Evolutionary conservation across 2,113 vertebrate species (phyloP).

Genomic region (Petromus typicus): DNA sequence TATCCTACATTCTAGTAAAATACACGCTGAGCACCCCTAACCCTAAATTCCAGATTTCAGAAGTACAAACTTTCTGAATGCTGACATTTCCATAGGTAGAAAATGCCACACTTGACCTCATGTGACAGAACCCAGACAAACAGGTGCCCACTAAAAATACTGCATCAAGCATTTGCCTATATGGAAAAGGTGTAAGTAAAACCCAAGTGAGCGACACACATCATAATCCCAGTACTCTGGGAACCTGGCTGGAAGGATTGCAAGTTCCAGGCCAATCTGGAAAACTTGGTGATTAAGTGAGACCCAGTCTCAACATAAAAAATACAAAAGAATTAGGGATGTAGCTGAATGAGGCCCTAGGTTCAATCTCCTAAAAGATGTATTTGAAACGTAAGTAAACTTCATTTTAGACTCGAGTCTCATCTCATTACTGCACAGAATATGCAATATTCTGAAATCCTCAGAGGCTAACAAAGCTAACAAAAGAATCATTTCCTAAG

Average conservation of each 20-base stretch:
- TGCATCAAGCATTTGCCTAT: not conserved
- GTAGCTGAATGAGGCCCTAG: not conserved
- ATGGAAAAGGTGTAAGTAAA: too few species aligned
- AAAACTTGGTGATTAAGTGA: not conserved
- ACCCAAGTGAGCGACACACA: not conserved
- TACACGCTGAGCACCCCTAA: not conserved
- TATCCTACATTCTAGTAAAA: not conserved
- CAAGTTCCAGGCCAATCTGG: not conserved
- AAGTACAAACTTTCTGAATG: not conserved
- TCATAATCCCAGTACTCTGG: not conserved
- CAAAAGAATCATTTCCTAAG: not conserved
- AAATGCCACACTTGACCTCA: not conserved
- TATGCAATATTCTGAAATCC: not conserved
- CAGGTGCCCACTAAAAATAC: not conserved
- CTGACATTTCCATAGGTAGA: not conserved
- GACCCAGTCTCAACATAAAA: not conserved
- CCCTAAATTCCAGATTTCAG: not conserved
- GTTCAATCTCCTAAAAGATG: not conserved
- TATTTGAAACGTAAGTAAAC: not conserved
- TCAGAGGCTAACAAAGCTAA: not conserved
- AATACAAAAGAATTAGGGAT: not conserved
- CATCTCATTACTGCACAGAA: not conserved
- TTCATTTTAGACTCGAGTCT: not conserved
- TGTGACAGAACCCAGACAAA: not conserved
- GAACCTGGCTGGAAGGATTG: not conserved